A percentile compares a stretch with the other conserved stretches of the same genome.
Evolutionary conservation across 2,888 invertebrate species (phyloP).

Genomic region (Choristoneura rosaceana): DNA sequence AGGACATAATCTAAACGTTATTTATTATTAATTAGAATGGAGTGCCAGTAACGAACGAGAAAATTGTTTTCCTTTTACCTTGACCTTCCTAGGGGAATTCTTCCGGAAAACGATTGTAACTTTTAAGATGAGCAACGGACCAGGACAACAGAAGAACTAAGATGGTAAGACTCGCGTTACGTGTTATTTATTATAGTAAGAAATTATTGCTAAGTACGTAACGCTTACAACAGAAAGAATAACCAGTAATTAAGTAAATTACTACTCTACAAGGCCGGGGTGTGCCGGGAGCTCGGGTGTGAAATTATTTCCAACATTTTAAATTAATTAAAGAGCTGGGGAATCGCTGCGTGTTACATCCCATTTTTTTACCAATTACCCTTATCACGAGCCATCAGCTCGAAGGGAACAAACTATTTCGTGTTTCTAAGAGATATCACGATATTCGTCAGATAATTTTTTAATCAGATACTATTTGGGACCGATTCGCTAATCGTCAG

Average conservation of each 20-base stretch:
- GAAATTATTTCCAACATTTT: slow-evolving; percentile 40
- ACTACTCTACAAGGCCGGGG: slow-evolving; percentile 41
- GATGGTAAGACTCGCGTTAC: slow-evolving; percentile 31
- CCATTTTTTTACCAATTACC: slow-evolving; percentile 17
- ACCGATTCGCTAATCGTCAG: too few species aligned
- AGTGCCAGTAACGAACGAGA: too few species aligned
- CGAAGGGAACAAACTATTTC: slow-evolving; percentile 7
- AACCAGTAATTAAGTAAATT: slow-evolving; percentile 41
- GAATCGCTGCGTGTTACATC: slow-evolving; percentile 35
- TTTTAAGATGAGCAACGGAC: slow-evolving; percentile 26
- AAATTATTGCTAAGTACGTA: slow-evolving; percentile 27
- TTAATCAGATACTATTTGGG: too few species aligned
- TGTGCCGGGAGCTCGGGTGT: slow-evolving; percentile 43
- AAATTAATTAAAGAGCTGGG: slow-evolving; percentile 40
- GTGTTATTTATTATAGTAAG: slow-evolving; percentile 36
- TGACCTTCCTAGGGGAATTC: too few species aligned
- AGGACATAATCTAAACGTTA: too few species aligned
- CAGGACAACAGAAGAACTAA: slow-evolving; percentile 34
- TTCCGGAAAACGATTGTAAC: neutral
- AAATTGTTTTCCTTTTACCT: too few species aligned
- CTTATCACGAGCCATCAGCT: slow-evolving; percentile 33
- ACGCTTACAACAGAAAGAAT: slow-evolving; percentile 40
- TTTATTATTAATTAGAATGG: too few species aligned
- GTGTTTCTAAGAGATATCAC: neutral
- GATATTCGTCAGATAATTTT: too few species aligned